phyloP scores from a whole-genome alignment of 2,797 vertebrate species.

The Alca torda region DNA sequence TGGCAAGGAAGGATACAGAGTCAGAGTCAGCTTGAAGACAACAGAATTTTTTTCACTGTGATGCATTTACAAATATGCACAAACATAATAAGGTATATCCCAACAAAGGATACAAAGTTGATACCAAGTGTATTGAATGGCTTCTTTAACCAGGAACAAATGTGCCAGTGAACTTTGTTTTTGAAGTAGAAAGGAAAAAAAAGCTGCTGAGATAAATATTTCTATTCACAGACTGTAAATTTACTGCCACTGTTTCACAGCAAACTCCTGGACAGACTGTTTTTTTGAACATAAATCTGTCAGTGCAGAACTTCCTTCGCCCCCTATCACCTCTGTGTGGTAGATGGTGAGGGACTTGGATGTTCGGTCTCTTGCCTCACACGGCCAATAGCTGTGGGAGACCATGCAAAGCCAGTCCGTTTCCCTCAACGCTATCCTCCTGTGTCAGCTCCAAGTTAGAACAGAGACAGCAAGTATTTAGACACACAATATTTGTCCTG shows the following conservation, averaged over 20 bases:
- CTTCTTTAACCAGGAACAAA: not conserved
- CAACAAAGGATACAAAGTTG: not conserved
- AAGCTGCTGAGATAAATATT: not conserved
- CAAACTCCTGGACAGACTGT: not conserved
- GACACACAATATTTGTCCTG: not conserved
- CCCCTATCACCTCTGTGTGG: not conserved
- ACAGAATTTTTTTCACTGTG: accelerated
- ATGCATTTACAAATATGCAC: not conserved
- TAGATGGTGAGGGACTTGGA: not conserved
- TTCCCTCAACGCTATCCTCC: not conserved
- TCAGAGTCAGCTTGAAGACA: not conserved
- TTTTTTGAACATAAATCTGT: not conserved
- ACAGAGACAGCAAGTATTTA: not conserved
- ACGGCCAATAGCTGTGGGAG: not conserved
- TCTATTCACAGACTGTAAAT: not conserved
- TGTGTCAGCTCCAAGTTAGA: not conserved
- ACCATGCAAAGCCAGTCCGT: not conserved
- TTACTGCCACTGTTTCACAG: not conserved
- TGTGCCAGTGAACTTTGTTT: not conserved
- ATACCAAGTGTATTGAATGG: not conserved
- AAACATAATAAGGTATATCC: not conserved
- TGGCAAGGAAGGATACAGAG: not conserved
- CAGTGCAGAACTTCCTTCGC: not conserved
- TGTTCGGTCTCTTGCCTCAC: not conserved
- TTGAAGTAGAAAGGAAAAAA: not conserved